These are phyloP conservation scores for Clitarchus hookeri DNA, from an alignment of 2,888 invertebrate genomes.

Conservation along the genomic window DNA sequence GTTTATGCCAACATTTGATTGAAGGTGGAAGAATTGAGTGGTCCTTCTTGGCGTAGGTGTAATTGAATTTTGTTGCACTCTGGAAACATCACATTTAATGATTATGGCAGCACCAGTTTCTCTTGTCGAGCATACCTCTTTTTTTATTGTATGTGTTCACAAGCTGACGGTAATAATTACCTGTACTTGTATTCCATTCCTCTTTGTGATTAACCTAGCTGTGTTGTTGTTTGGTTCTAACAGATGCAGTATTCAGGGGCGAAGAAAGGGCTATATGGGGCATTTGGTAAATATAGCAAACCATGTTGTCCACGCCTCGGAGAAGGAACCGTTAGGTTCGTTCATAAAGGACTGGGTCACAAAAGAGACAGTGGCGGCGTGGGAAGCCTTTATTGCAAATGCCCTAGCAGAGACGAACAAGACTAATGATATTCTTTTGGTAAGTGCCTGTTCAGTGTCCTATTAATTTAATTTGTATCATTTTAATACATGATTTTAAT, in stretches of 20 bases:
- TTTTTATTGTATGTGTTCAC: too few species aligned
- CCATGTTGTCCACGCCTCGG: slow-evolving; percentile 53
- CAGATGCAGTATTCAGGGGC: slow-evolving; percentile 46
- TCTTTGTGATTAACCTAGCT: not conserved
- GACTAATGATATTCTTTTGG: slow-evolving; percentile 51
- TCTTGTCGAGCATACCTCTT: too few species aligned
- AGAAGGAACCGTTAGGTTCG: slow-evolving; percentile 53
- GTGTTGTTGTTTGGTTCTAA: slow-evolving; percentile 27
- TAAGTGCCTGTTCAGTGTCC: slow-evolving; percentile 39
- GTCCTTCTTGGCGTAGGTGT: too few species aligned
- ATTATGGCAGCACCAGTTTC: too few species aligned
- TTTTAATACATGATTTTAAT: too few species aligned
- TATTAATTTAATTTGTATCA: too few species aligned
- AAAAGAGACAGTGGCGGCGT: slow-evolving; percentile 52
- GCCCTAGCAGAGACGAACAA: slow-evolving; percentile 52
- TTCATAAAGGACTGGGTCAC: slow-evolving; percentile 53
- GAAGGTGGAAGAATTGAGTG: too few species aligned
- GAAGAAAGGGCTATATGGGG: slow-evolving; percentile 64
- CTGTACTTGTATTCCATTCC: too few species aligned
- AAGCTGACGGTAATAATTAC: too few species aligned
- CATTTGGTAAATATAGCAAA: slow-evolving; percentile 63
- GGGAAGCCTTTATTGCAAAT: slow-evolving; percentile 55
- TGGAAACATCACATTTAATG: too few species aligned
- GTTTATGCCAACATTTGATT: too few species aligned
- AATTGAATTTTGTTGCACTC: too few species aligned